Percentiles rank a stretch among this genome's conserved stretches.
Evolutionary conservation across 2,797 vertebrate species (phyloP).

Genomic region (Crax fasciolata): DNA sequence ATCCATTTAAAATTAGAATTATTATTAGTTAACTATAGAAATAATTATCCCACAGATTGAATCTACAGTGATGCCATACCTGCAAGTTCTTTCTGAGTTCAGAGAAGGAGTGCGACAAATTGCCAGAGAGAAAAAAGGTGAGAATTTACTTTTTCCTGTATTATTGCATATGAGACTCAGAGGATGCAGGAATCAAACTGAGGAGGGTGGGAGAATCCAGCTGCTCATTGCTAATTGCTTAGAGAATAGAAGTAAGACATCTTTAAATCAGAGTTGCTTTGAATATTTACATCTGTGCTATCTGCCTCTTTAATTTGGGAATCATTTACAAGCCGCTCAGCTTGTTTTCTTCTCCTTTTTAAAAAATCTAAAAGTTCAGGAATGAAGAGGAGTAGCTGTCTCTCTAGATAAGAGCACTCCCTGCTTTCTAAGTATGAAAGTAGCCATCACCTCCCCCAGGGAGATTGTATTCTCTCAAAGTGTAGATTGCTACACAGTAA

Average conservation of each 20-base stretch:
- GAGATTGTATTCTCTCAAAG: not conserved
- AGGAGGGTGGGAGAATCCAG: not conserved
- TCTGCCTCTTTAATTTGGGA: not conserved
- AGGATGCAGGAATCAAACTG: not conserved
- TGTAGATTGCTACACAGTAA: not conserved
- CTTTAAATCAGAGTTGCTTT: slow-evolving; percentile 4
- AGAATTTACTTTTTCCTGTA: not conserved
- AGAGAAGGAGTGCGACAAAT: slow-evolving; percentile 92
- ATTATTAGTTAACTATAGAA: slow-evolving; percentile 17
- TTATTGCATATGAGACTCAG: not conserved
- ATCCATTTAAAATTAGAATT: not conserved
- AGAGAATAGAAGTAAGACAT: not conserved
- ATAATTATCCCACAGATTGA: slow-evolving; percentile 86
- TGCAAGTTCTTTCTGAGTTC: slow-evolving; percentile 92
- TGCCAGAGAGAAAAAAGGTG: slow-evolving; percentile 93
- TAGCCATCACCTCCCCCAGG: not conserved
- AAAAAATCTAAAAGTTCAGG: not conserved
- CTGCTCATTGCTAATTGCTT: not conserved
- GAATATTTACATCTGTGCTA: slow-evolving; percentile 1
- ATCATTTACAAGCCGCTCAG: not conserved
- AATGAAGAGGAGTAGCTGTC: not conserved
- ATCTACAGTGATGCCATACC: slow-evolving; percentile 93
- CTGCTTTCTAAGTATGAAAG: not conserved
- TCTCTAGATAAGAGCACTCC: not conserved
- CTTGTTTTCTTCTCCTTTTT: not conserved